phyloP scores from a whole-genome alignment of 2,113 vertebrate species.

The Hypomesus transpacificus region DNA sequence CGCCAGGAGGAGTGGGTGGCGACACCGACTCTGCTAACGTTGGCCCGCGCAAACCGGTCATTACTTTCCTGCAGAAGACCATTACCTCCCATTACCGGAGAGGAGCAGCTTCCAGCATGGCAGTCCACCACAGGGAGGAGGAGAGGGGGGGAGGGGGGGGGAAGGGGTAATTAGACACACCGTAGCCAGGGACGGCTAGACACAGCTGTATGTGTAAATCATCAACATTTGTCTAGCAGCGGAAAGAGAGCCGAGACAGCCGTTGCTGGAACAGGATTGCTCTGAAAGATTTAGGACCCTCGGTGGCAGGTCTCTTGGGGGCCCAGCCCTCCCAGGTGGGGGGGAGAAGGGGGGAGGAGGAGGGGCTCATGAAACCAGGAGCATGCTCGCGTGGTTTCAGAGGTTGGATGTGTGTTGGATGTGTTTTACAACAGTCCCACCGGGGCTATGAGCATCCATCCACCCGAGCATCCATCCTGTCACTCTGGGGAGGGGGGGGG shows the following conservation, averaged over 20 bases:
- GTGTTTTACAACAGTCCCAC: constrained; percentile 50
- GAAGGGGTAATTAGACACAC: constrained; percentile 59
- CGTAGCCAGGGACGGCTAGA: constrained; percentile 40
- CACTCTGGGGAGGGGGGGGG: constrained; percentile 15
- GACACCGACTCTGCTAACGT: constrained; percentile 38
- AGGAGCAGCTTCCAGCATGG: constrained; percentile 54
- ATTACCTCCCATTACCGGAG: constrained; percentile 67
- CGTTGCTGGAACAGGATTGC: constrained; percentile 41
- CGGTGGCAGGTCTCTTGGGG: constrained; percentile 35
- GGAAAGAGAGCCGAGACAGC: constrained; percentile 35
- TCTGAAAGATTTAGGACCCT: constrained; percentile 53
- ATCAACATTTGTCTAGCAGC: constrained; percentile 39
- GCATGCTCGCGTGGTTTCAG: constrained; percentile 24
- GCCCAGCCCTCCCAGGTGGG: constrained; percentile 11
- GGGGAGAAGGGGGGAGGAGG: constrained; percentile 2
- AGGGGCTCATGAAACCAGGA: too few relatives aligned
- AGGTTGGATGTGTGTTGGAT: constrained; percentile 53
- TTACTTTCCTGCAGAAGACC: constrained; percentile 60
- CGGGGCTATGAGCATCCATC: neutral
- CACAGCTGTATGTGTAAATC: constrained; percentile 55
- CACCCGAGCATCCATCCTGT: constrained; percentile 31
- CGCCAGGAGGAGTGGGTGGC: constrained; percentile 13
- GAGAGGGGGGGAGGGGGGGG: neutral
- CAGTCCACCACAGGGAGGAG: constrained; percentile 44
- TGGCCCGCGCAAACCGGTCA: constrained; percentile 40